phyloP scores from a whole-genome alignment of 92 coral and sea anemone genomes.

The Metridium senile region DNA sequence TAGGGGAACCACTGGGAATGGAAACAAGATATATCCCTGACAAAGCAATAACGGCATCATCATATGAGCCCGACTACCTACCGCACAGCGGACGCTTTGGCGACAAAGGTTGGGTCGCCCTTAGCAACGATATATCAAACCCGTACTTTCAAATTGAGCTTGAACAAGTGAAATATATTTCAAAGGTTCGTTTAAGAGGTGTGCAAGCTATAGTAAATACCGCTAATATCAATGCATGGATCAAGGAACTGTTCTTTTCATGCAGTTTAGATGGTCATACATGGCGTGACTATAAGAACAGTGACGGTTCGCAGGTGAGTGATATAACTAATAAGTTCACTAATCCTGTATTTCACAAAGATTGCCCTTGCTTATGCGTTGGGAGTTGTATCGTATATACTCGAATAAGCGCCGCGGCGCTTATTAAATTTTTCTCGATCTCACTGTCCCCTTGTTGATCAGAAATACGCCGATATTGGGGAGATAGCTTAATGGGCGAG shows the following conservation, averaged over 20 bases:
- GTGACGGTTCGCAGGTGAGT: constrained; percentile 3
- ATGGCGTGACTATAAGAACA: constrained; percentile 2
- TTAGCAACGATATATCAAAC: constrained; percentile 21
- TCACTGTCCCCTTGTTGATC: no score
- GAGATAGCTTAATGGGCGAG: no score
- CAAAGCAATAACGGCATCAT: constrained; percentile 45
- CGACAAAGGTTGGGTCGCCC: constrained; percentile 33
- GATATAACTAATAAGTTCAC: no score
- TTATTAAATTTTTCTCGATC: no score
- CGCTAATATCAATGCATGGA: constrained; percentile 35
- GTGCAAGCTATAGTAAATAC: neutral
- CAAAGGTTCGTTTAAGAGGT: constrained; percentile 21
- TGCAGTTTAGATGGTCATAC: constrained; percentile 23
- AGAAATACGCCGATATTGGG: no score
- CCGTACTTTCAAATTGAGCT: constrained; percentile 46
- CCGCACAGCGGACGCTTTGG: constrained; percentile 44
- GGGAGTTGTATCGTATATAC: no score
- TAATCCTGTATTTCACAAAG: no score
- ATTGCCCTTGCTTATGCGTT: no score
- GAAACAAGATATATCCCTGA: constrained; percentile 20
- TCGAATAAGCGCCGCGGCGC: no score
- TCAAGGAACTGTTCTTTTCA: constrained; percentile 26
- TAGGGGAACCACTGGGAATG: constrained; percentile 43
- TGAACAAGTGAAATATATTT: constrained; percentile 2
- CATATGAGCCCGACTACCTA: constrained; percentile 28